A percentile compares a stretch with the other conserved stretches of the same genome.
Evolutionary conservation across 2,888 invertebrate species (phyloP).

Genomic region (Leucania comma): DNA sequence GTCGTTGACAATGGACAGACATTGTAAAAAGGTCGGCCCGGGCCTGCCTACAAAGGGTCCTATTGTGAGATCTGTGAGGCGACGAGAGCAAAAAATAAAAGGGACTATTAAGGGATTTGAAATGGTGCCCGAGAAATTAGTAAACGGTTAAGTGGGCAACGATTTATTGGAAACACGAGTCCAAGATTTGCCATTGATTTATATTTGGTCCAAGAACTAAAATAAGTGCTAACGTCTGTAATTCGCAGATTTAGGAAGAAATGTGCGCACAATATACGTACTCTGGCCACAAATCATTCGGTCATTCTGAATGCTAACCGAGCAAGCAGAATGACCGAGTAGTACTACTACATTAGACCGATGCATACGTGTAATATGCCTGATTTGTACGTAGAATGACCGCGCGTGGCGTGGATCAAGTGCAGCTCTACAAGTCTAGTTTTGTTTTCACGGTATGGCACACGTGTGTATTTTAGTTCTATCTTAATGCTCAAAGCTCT

Average conservation of each 20-base stretch:
- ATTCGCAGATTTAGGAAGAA: slow-evolving; percentile 1
- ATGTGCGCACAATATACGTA: too few species aligned
- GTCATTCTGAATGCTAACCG: too few species aligned
- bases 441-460: too few species aligned
- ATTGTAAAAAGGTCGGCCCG: slow-evolving; percentile 58
- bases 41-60: slow-evolving; percentile 53
- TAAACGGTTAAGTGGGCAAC: slow-evolving; percentile 62
- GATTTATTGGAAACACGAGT: slow-evolving; percentile 61
- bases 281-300: too few species aligned
- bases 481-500: too few species aligned
- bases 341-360: too few species aligned
- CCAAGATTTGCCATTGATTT: slow-evolving; percentile 41
- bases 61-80: slow-evolving; percentile 56
- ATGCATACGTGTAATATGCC: too few species aligned
- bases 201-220: slow-evolving; percentile 17
- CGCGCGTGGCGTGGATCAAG: too few species aligned
- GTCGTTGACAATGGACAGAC: slow-evolving; percentile 56
- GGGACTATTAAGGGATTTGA: slow-evolving; percentile 62
- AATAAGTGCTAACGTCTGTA: slow-evolving; percentile 7
- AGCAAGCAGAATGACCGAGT: too few species aligned
- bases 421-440: too few species aligned
- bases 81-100: slow-evolving; percentile 63
- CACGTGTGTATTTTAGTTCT: too few species aligned
- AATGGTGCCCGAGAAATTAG: slow-evolving; percentile 67
- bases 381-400: too few species aligned